A percentile compares a stretch with the other conserved stretches of the same genome.
Evolutionary conservation across 2,797 vertebrate genomes (phyloP).

Genomic region (Nasua narica): DNA sequence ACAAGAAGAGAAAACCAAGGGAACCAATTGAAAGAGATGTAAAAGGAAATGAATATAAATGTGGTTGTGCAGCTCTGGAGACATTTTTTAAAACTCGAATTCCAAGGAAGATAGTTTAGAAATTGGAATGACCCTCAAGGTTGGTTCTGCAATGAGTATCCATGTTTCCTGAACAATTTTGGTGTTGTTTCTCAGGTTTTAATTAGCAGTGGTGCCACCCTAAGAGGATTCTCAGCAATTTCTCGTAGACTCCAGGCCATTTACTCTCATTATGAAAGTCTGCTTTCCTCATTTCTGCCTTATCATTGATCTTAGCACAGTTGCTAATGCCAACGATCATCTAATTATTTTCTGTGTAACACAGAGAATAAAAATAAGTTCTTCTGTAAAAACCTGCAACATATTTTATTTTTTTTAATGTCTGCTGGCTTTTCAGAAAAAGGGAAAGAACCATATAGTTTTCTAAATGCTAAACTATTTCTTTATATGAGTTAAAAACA

Average conservation of each 20-base stretch:
- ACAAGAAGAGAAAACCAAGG: neutral
- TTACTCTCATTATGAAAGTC: constrained; percentile 67
- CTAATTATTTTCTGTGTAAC: constrained; percentile 51
- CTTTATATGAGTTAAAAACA: constrained; percentile 57
- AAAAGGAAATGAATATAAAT: constrained; percentile 60
- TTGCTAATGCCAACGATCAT: constrained; percentile 68
- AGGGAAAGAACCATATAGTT: neutral
- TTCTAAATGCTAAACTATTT: constrained; percentile 15
- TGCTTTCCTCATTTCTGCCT: constrained; percentile 62
- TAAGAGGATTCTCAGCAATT: constrained; percentile 64
- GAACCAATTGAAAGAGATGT: constrained; percentile 37
- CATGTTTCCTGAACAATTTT: constrained; percentile 27
- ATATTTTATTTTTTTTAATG: constrained; percentile 61
- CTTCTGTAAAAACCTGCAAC: neutral
- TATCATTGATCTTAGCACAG: constrained; percentile 57
- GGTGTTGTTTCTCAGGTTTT: constrained; percentile 55
- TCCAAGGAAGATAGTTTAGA: constrained; percentile 62
- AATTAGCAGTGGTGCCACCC: constrained; percentile 68
- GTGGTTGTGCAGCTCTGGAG: neutral
- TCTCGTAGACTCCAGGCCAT: constrained; percentile 55
- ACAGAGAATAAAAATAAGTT: constrained; percentile 54
- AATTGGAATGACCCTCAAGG: constrained; percentile 53
- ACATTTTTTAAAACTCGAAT: constrained; percentile 1
- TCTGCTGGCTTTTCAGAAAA: constrained; percentile 16
- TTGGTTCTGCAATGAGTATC: constrained; percentile 60